Conservation (phyloP, 2,113 vertebrate genomes). For the Entomyzon cyanotis region DNA sequence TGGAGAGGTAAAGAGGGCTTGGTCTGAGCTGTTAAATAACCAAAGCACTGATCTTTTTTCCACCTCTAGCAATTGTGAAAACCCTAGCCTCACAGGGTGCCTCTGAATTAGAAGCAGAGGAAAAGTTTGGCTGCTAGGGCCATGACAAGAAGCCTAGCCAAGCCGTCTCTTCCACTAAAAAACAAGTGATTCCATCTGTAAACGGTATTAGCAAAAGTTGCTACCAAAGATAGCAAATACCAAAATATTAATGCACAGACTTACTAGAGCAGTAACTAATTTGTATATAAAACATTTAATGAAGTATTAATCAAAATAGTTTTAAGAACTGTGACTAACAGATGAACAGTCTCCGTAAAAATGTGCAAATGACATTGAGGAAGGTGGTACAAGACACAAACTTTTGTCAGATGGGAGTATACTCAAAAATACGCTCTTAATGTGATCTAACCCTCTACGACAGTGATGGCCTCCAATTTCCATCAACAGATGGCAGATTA, state of each 20-base stretch:
- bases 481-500: neutral
- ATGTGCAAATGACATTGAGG: neutral
- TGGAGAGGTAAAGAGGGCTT: neutral
- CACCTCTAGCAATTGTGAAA: neutral
- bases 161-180: neutral
- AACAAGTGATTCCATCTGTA: neutral
- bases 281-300: neutral
- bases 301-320: neutral
- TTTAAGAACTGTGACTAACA: neutral
- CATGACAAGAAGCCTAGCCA: neutral
- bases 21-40: neutral
- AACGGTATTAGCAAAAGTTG: neutral
- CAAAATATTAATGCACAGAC: neutral
- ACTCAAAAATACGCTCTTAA: neutral
- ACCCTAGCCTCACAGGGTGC: neutral
- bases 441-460: neutral
- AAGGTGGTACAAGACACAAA: neutral
- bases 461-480: neutral
- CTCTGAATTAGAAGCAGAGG: neutral
- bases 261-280: neutral
- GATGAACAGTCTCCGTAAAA: neutral
- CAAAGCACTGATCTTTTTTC: neutral
- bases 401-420: neutral
- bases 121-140: neutral
- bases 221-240: neutral